Conservation (phyloP, 2,888 invertebrate genomes). For the Cremastinae sp. region DNA sequence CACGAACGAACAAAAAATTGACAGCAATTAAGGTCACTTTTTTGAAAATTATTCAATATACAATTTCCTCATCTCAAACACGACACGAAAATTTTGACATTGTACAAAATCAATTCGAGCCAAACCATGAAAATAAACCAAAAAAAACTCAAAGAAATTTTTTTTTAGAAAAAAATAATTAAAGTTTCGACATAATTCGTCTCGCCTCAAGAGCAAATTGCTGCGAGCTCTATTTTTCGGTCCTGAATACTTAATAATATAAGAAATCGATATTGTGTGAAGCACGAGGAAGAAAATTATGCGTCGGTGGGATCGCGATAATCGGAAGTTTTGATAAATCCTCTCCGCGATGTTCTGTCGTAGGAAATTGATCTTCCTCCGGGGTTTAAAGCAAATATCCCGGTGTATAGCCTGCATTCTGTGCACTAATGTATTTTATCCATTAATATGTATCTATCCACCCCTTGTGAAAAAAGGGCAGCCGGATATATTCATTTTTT, state of each 20-base stretch:
- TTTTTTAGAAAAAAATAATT: too few species aligned
- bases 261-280: too few species aligned
- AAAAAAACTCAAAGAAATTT: too few species aligned
- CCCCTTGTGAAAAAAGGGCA: background rate
- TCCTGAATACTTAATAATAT: background rate
- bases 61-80: too few species aligned
- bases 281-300: background rate
- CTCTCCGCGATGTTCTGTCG: conserved; percentile 1
- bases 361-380: conserved; percentile 19
- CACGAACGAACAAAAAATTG: too few species aligned
- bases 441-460: conserved; percentile 1
- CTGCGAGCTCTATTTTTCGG: background rate
- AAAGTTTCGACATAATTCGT: too few species aligned
- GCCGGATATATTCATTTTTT: conserved; percentile 8
- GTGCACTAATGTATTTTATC: conserved; percentile 17
- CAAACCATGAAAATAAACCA: too few species aligned
- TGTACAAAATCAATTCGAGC: too few species aligned
- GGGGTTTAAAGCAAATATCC: conserved; percentile 1
- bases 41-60: too few species aligned
- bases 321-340: conserved; percentile 19
- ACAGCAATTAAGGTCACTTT: too few species aligned
- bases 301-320: conserved; percentile 5
- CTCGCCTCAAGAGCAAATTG: background rate
- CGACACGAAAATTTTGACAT: too few species aligned
- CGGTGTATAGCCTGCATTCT: background rate